A percentile compares a stretch with the other conserved stretches of the same genome.
phyloP scores from a whole-genome alignment of 2,797 vertebrate species.

The Melanogrammus aeglefinus region DNA sequence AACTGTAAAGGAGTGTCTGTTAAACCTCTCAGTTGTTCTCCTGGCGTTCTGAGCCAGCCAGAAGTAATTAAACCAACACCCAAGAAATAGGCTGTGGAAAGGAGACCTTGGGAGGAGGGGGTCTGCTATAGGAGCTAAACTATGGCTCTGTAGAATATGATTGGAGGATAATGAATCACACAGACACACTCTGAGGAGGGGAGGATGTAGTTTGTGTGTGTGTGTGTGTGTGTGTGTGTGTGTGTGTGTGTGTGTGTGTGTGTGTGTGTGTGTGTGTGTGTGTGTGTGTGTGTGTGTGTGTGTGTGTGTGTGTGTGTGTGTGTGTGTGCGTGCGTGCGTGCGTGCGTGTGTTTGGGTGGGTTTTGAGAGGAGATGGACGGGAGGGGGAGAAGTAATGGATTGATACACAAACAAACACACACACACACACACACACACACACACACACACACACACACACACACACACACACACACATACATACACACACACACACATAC shows the following conservation, averaged over 20 bases:
- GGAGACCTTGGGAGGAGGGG: conserved; percentile 20
- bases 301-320: neutral
- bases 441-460: too few species aligned
- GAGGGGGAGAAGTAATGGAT: neutral
- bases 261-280: neutral
- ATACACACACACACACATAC: too few species aligned
- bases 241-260: neutral
- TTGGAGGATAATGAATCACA: conserved; percentile 32
- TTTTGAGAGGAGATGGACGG: neutral
- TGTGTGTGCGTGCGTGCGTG: neutral
- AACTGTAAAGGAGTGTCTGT: conserved; percentile 37
- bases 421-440: too few species aligned
- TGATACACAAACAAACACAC: too few species aligned
- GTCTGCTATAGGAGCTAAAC: conserved; percentile 23
- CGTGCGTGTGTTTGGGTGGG: neutral
- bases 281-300: neutral
- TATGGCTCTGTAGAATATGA: conserved; percentile 20
- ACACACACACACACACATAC: too few species aligned
- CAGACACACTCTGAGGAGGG: conserved; percentile 20
- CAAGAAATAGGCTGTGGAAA: conserved; percentile 30
- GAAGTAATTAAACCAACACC: conserved; percentile 46
- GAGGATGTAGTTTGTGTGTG: too few species aligned
- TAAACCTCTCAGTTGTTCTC: conserved; percentile 25
- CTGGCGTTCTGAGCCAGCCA: conserved; percentile 12
- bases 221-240: neutral